Conservation (phyloP, 2,797 vertebrate species). For the Pipistrellus pygmaeus region DNA sequence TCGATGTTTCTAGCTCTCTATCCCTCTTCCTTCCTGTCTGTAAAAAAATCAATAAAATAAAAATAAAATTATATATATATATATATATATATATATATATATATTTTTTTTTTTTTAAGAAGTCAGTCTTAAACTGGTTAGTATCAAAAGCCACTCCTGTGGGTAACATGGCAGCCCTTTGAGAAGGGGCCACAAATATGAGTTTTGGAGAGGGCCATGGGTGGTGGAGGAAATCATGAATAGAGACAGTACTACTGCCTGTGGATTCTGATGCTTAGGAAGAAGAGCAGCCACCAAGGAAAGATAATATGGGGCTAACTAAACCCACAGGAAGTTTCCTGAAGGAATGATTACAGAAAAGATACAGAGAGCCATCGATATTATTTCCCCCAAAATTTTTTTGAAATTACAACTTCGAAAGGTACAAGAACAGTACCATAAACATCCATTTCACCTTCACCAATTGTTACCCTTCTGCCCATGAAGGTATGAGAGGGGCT, state of each 20-base stretch:
- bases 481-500: neutral
- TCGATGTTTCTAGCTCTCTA: too few species aligned
- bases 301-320: neutral
- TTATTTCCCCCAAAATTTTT: neutral
- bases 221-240: neutral
- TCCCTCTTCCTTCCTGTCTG: too few species aligned
- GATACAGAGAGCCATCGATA: neutral
- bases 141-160: neutral
- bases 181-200: neutral
- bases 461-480: neutral
- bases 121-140: neutral
- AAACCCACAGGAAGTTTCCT: neutral
- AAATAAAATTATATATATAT: too few species aligned
- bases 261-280: neutral
- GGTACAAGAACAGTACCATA: neutral
- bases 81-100: too few species aligned
- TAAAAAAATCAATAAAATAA: too few species aligned
- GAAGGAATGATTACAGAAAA: neutral
- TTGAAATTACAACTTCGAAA: neutral
- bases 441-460: neutral
- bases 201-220: neutral
- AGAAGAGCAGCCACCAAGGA: neutral
- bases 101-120: neutral
- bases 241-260: neutral
- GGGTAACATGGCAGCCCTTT: neutral